Evolutionary conservation across 2,113 vertebrate species (phyloP), one percentile per base, ranked within the genome.

Genomic region (Pedetes capensis): DNA sequence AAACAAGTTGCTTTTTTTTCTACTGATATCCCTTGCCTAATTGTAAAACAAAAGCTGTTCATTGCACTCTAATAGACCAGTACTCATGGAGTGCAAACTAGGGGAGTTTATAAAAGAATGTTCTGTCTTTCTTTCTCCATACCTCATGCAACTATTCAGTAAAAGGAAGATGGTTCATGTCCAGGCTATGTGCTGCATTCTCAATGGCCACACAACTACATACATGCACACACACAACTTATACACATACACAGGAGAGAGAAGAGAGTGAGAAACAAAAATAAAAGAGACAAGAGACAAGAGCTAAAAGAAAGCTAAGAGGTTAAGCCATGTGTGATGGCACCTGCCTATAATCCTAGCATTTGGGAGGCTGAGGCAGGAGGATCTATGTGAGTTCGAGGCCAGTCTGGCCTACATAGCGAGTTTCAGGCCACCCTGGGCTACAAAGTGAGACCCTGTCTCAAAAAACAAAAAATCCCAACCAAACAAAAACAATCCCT

Each of bases 21-120:
- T 29, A 59, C 75, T 80, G 53, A 8, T 10, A 61, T 63, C 47
- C 85, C 55, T 93, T 80, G 78, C 59, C 88, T 95, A 59, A 74
- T 34, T 72, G 75, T 49, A 79, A 93, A 95, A 95, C 71, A 94
- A 88, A 96, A 89, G 61, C 72, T n/a, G 13, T 91, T 95, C 55
- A 55, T 34, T 47, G 47, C 76, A 47, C 42, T 93, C 89, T 87
- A 17, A 72, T 18, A 47, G 59, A 39, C 29, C 32, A 44, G 29
- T n/a, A 23, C 27, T 72, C 2, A 32, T 55, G 47, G 71, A 57
- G 18, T 78, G 9, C 14, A 51, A n/a, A 87, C n/a, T 68, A 72
- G 68, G 42, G 53, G 61, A 49, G 23, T 81, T 59, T 69, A n/a
- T 74, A 71, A 91, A 32, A 25, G 47, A 94, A 88, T 44, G 14